Percentiles rank a stretch among this genome's conserved stretches.
phyloP scores from a whole-genome alignment of 1,140 invertebrate genomes.

The Camponotus pennsylvanicus region DNA sequence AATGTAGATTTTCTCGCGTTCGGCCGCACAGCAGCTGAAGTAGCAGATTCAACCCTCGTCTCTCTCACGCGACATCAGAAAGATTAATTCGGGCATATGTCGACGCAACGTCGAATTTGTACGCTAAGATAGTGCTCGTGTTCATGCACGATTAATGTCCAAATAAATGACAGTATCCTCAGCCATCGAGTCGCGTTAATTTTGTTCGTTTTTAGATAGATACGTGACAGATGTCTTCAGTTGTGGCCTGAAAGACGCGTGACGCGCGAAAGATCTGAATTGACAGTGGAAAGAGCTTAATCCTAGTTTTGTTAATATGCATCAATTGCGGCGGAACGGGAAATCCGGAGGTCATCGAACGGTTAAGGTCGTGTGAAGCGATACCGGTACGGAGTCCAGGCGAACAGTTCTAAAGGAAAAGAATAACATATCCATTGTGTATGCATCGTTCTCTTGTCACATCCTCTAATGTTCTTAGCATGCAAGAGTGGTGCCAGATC shows the following conservation, averaged over 20 bases:
- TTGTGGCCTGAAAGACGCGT: neutral
- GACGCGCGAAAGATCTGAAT: conserved; percentile 1
- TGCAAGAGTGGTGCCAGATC: conserved; percentile 37
- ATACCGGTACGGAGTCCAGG: conserved; percentile 85
- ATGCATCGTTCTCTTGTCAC: conserved; percentile 15
- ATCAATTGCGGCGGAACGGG: conserved; percentile 64
- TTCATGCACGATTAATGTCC: conserved; percentile 7
- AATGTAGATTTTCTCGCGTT: conserved; percentile 23
- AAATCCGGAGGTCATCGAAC: conserved; percentile 73
- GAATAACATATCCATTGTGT: conserved; percentile 68
- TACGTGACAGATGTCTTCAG: neutral
- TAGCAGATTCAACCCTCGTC: conserved; percentile 6
- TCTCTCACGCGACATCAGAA: conserved; percentile 3
- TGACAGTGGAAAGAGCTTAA: conserved; percentile 40
- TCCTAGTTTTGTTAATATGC: conserved; percentile 2
- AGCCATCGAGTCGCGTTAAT: neutral
- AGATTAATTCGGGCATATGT: conserved; percentile 10
- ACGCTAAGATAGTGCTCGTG: neutral
- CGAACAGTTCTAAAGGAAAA: conserved; percentile 85
- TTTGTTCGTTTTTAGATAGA: neutral
- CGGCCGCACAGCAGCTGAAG: conserved; percentile 31
- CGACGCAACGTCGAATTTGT: neutral
- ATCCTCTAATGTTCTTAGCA: conserved; percentile 43
- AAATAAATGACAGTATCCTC: neutral
- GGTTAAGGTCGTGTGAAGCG: conserved; percentile 85